phyloP scores from a whole-genome alignment of 2,113 vertebrate species.

The Zosterops pallidus region DNA sequence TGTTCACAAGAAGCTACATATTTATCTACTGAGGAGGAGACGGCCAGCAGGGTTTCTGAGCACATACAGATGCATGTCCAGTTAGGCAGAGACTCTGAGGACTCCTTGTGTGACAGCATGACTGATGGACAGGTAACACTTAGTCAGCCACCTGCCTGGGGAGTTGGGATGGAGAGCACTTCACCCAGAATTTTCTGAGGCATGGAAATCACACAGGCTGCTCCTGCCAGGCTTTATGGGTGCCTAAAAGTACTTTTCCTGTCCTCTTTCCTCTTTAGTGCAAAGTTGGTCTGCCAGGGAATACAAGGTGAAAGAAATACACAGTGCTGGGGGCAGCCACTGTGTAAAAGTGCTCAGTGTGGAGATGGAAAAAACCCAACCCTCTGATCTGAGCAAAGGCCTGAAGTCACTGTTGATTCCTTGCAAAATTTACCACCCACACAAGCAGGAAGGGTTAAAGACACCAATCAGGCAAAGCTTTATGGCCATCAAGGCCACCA shows the following conservation, averaged over 20 bases:
- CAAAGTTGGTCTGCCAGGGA: background rate
- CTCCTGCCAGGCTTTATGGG: background rate
- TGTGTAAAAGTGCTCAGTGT: background rate
- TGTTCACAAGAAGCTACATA: background rate
- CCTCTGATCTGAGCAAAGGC: background rate
- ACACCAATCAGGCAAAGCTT: background rate
- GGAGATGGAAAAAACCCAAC: background rate
- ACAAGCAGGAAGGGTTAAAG: background rate
- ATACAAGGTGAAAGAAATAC: background rate
- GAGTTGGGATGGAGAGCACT: background rate
- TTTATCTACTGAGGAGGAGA: background rate
- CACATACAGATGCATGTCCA: background rate
- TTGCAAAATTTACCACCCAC: background rate
- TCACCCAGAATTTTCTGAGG: background rate
- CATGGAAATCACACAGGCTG: background rate
- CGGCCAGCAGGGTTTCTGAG: background rate
- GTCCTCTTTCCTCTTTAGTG: background rate
- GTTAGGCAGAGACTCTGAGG: background rate
- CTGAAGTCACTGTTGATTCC: background rate
- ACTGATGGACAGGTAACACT: background rate
- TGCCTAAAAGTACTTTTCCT: background rate
- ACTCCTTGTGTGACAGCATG: background rate
- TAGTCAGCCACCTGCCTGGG: background rate
- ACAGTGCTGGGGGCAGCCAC: background rate
- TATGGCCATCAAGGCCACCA: background rate